Evolutionary conservation across 2,888 invertebrate species (phyloP).

Genomic region (Tipula vernalis): DNA sequence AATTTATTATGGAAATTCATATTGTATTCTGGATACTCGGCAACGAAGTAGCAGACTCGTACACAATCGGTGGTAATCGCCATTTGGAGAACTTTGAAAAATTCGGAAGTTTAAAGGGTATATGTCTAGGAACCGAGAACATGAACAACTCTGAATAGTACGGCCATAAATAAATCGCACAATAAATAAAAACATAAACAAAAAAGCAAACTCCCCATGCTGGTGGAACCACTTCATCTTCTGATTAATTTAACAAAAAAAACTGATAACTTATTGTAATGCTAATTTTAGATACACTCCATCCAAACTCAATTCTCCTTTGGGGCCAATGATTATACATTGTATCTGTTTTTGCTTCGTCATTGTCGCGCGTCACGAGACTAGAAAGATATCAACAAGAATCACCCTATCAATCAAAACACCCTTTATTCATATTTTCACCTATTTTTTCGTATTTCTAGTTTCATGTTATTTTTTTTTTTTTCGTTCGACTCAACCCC

Average conservation of each 20-base stretch:
- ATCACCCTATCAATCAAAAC: constrained; percentile 4
- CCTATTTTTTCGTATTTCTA: background rate
- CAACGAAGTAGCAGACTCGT: no score
- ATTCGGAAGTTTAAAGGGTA: no score
- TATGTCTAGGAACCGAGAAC: no score
- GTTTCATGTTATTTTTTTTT: background rate
- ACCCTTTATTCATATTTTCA: background rate
- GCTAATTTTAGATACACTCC: background rate
- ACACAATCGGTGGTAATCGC: no score
- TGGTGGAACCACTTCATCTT: no score
- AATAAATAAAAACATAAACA: no score
- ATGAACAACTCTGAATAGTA: no score
- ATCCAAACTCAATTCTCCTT: background rate
- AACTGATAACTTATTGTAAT: background rate
- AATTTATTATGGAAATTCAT: no score
- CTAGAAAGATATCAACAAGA: background rate
- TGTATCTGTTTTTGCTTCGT: background rate
- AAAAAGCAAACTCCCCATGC: no score
- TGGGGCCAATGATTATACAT: background rate
- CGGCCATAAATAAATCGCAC: no score
- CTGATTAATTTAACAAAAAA: background rate
- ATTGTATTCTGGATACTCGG: no score
- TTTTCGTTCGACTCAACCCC: background rate
- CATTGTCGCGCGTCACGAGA: background rate
- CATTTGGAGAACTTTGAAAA: no score